These are phyloP conservation scores for Buphagus erythrorhynchus DNA, from an alignment of 2,797 vertebrate species.

Conservation along the genomic window DNA sequence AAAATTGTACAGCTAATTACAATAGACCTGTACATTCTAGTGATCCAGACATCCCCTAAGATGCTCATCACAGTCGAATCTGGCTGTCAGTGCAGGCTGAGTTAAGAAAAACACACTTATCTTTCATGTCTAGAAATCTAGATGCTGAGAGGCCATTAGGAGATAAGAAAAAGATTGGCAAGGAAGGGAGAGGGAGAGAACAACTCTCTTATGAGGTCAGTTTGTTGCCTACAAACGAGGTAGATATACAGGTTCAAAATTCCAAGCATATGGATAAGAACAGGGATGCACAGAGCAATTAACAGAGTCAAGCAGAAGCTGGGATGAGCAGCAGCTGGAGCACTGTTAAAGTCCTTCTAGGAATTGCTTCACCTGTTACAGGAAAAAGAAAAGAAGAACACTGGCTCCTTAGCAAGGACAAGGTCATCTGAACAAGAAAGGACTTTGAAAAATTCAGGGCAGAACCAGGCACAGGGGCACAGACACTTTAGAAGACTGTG, in stretches of 20 bases:
- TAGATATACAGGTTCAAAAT: constrained; percentile 13
- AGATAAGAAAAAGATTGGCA: neutral
- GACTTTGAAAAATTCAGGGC: neutral
- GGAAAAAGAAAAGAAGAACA: neutral
- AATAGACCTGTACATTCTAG: neutral
- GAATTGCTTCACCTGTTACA: constrained; percentile 39
- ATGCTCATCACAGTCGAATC: neutral
- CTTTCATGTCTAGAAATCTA: neutral
- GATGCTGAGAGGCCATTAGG: neutral
- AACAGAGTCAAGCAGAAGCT: constrained; percentile 44
- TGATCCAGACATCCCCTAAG: neutral
- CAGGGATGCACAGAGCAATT: constrained; percentile 57
- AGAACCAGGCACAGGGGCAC: neutral
- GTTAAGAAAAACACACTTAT: neutral
- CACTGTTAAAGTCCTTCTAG: constrained; percentile 35
- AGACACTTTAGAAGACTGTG: neutral
- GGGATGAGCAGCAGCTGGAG: constrained; percentile 40
- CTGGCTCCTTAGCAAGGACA: neutral
- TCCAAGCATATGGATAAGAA: constrained; percentile 51
- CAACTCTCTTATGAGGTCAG: neutral
- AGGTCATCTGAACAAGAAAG: neutral
- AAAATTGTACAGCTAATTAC: neutral
- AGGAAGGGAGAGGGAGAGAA: neutral
- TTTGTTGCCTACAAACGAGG: neutral
- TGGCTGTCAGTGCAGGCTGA: neutral